Conservation (phyloP, 64 coral and sea anemone species). For the Pocillopora damicornis region DNA sequence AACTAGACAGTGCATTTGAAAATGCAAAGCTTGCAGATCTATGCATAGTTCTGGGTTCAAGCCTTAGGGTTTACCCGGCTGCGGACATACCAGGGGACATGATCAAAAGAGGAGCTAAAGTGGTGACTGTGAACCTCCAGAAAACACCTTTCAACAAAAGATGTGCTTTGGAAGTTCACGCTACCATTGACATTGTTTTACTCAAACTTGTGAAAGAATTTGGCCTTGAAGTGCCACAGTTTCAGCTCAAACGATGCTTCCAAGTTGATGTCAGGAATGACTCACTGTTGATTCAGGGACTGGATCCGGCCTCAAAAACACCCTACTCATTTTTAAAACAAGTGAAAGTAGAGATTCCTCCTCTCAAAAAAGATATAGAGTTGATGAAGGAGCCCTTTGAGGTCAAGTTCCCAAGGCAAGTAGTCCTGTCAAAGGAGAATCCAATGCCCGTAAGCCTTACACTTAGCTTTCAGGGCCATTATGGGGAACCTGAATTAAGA, state of each 20-base stretch:
- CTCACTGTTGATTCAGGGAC: constrained; percentile 46
- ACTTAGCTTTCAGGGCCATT: constrained; percentile 47
- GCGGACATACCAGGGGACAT: constrained; percentile 63
- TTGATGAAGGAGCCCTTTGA: constrained; percentile 53
- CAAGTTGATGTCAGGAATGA: constrained; percentile 29
- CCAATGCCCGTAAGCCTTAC: constrained; percentile 42
- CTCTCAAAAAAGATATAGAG: constrained; percentile 22
- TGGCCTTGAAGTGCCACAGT: constrained; percentile 31
- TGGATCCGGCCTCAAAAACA: constrained; percentile 27
- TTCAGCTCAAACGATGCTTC: constrained; percentile 58
- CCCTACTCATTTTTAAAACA: constrained; percentile 57
- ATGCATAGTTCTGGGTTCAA: constrained; percentile 63
- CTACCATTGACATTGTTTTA: constrained; percentile 45
- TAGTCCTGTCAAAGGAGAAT: constrained; percentile 30
- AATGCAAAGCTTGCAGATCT: constrained; percentile 36
- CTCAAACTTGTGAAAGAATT: constrained; percentile 51
- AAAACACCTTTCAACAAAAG: constrained; percentile 61
- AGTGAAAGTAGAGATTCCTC: constrained; percentile 17
- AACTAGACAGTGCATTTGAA: constrained; percentile 36
- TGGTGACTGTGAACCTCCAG: constrained; percentile 65
- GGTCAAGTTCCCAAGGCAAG: constrained; percentile 36
- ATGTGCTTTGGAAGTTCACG: constrained; percentile 62
- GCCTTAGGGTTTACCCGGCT: constrained; percentile 58
- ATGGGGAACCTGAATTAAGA: constrained; percentile 67
- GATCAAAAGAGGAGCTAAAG: constrained; percentile 56